Evolutionary conservation across 2,888 invertebrate genomes (phyloP).

Genomic region (Volucella zonaria): DNA sequence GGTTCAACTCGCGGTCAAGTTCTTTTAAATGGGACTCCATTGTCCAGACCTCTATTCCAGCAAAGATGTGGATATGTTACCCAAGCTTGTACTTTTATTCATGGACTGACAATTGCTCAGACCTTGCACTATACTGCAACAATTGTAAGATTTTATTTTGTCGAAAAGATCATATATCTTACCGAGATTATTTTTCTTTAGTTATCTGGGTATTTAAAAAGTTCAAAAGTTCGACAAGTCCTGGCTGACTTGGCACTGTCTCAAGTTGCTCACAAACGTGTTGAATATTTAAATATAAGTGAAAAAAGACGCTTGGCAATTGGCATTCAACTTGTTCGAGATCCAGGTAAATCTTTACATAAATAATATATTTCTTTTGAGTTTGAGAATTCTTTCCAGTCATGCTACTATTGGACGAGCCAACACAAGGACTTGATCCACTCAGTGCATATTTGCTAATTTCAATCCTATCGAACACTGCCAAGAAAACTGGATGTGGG

Average conservation of each 20-base stretch:
- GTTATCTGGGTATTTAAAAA: constrained; percentile 90
- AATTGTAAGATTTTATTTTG: constrained; percentile 84
- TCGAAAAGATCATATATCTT: neutral
- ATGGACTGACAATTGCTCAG: constrained; percentile 94
- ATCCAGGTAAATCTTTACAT: constrained; percentile 87
- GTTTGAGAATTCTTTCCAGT: constrained; percentile 84
- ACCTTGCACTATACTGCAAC: constrained; percentile 91
- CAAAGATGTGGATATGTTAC: constrained; percentile 94
- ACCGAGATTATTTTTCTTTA: constrained; percentile 78
- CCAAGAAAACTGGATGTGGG: constrained; percentile 94
- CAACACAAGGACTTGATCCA: constrained; percentile 96
- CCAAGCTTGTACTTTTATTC: constrained; percentile 92
- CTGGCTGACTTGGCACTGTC: constrained; percentile 96
- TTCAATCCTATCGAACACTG: constrained; percentile 94
- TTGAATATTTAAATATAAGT: constrained; percentile 92
- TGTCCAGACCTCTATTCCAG: constrained; percentile 91
- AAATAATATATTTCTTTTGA: neutral
- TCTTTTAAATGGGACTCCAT: constrained; percentile 92
- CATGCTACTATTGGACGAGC: constrained; percentile 94
- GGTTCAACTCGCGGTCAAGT: constrained; percentile 94
- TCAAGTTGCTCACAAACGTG: constrained; percentile 93
- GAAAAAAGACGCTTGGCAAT: constrained; percentile 95
- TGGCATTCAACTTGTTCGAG: constrained; percentile 95
- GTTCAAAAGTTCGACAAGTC: constrained; percentile 94
- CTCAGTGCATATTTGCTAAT: constrained; percentile 97